Evolutionary conservation across 2,888 invertebrate genomes (phyloP), one percentile per base, ranked within the genome.

Genomic region (Xestia xanthographa): DNA sequence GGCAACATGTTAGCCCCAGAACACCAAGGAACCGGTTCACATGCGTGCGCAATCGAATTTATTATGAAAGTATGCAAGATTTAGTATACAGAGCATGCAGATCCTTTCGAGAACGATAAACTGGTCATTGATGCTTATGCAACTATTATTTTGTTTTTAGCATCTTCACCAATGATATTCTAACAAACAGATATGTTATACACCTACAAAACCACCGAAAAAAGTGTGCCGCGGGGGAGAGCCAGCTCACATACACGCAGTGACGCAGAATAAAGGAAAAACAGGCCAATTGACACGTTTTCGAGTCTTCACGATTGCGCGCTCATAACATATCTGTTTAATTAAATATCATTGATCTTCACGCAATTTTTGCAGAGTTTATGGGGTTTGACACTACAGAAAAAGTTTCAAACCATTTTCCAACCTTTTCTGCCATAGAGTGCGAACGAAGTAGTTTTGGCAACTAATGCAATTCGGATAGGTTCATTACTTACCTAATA

Each of bases 11-110:
- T 65, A 78, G 60, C 75, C 71, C 58, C 29, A 75, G 72, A 68
- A 74, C 77, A 26, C 72, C 41, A 63, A 76, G 60, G 45, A 87
- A 87, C 86, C 81, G 77, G 87, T 85, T 60, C 69, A 69, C 22
- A 56, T 77, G 56, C 71, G 45, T 63, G 38, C 26, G 62, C 66
- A 69, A 74, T 74, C 50, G 9, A 38, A 53, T 77, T 72, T 69
- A 72, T 75, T 53, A 75, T 65, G 84, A 82, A 80, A 75, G 72
- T 80, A 72, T 72, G 71, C 66, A 70, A 71, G 74, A 67, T 53
- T 66, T 66, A 45, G 20, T 76, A 71, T 58, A 81, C 68, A 6
- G 45, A 29, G 71, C 34, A 56, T 26, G 29, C 50, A 48, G 22
- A 77, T 58, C n/a, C n/a, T 62, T 50, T 67, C 8, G n/a, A 65